These are phyloP conservation scores for Gobius niger DNA, from an alignment of 2,113 vertebrate genomes.

Conservation along the genomic window DNA sequence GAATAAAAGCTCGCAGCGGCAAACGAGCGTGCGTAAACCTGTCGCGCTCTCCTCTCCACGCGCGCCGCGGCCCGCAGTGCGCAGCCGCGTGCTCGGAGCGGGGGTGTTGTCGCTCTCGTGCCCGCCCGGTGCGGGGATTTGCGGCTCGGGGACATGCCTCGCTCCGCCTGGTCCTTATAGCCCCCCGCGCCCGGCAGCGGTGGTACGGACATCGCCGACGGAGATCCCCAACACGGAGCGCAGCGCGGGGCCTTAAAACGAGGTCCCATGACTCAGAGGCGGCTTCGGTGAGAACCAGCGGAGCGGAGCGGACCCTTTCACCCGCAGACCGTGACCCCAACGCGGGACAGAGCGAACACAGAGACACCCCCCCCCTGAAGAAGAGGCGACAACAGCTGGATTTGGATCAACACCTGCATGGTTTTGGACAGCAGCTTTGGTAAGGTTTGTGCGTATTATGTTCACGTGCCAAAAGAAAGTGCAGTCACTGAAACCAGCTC, in stretches of 20 bases:
- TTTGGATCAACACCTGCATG: constrained; percentile 41
- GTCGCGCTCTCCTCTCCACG: neutral
- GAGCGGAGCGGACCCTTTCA: constrained; percentile 41
- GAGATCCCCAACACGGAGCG: constrained; percentile 78
- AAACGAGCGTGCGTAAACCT: constrained; percentile 1
- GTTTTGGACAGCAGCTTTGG: neutral
- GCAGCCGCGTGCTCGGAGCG: constrained; percentile 34
- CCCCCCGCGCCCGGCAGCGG: constrained; percentile 80
- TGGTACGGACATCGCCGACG: constrained; percentile 93
- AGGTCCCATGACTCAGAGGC: constrained; percentile 83
- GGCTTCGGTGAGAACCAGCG: constrained; percentile 67
- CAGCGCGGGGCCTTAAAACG: constrained; percentile 75
- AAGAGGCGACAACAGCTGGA: constrained; percentile 16
- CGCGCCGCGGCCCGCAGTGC: neutral
- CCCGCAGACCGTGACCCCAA: neutral
- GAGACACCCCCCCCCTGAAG: neutral
- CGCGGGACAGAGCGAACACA: constrained; percentile 17
- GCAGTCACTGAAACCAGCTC: too few species aligned
- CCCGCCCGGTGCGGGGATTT: constrained; percentile 78
- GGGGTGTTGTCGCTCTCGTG: constrained; percentile 30
- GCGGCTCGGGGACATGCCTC: constrained; percentile 79
- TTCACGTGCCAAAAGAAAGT: too few species aligned
- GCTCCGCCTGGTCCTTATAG: constrained; percentile 84
- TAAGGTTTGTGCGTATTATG: too few species aligned
- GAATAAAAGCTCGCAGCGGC: too few species aligned